A percentile compares a stretch with the other conserved stretches of the same genome.
Conservation (phyloP, 2,113 vertebrate species). For the Heterochromis multidens region DNA sequence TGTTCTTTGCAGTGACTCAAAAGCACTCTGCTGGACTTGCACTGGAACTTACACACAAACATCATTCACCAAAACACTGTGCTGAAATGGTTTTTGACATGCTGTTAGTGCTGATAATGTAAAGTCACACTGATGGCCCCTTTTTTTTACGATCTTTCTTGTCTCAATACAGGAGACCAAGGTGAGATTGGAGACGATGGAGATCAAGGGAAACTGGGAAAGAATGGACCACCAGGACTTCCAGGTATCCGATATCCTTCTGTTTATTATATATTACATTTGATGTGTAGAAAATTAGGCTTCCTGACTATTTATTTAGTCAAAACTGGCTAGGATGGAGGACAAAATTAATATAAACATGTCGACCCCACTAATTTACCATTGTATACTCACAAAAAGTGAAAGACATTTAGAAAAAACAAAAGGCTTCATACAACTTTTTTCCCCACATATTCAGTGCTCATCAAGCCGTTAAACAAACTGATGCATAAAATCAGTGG, state of each 20-base stretch:
- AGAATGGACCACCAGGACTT: constrained; percentile 62
- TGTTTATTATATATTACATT: background rate
- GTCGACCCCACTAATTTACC: background rate
- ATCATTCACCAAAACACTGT: background rate
- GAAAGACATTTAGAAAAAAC: background rate
- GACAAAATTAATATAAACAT: background rate
- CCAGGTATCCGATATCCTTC: constrained; percentile 31
- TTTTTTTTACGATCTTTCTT: background rate
- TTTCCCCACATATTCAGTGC: background rate
- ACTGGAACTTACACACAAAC: background rate
- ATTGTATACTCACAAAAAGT: background rate
- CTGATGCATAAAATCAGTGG: background rate
- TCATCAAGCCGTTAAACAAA: background rate
- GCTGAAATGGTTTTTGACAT: background rate
- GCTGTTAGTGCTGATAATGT: background rate
- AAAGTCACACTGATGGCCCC: background rate
- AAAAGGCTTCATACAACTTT: background rate
- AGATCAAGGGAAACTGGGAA: constrained; percentile 56
- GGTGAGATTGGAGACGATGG: constrained; percentile 61
- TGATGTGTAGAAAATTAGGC: background rate
- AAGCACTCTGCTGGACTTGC: background rate
- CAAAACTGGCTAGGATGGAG: background rate
- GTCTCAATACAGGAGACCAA: constrained; percentile 54
- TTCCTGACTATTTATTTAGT: background rate
- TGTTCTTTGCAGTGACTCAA: background rate